Percentiles rank a stretch among this genome's conserved stretches.
Evolutionary conservation across 1,140 invertebrate species (phyloP).

Genomic region (Batillaria attramentaria): DNA sequence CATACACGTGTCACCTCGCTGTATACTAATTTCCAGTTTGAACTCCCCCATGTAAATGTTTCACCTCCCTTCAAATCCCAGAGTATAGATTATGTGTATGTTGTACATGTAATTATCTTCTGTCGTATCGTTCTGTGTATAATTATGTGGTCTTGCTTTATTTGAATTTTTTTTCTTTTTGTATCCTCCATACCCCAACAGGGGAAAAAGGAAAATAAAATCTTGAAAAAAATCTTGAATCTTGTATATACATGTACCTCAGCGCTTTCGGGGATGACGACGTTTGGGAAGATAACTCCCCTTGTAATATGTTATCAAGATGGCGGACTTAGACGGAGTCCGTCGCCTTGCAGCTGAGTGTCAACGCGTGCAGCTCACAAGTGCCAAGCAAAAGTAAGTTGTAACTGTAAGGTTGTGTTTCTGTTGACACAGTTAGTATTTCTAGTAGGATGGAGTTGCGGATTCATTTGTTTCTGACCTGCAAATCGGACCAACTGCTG

Average conservation of each 20-base stretch:
- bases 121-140: no score
- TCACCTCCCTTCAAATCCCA: background rate
- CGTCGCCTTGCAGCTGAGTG: constrained; percentile 97
- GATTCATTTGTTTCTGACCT: background rate
- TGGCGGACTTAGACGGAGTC: constrained; percentile 96
- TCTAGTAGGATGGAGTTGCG: constrained; percentile 27
- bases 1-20: no score
- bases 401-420: background rate
- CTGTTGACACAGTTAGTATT: background rate
- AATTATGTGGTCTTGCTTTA: no score
- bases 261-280: background rate
- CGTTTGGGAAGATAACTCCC: background rate
- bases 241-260: no score
- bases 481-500: constrained; percentile 80
- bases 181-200: no score
- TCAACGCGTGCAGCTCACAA: constrained; percentile 93
- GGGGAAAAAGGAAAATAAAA: no score
- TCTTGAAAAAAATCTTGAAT: no score
- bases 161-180: no score
- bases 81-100: no score
- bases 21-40: background rate
- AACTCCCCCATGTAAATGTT: background rate
- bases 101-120: no score
- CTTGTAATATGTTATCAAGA: constrained; percentile 76
- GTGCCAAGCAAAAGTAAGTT: constrained; percentile 87